Conservation (phyloP, 37 sponge, comb jelly and placozoan species). For the Eunapius fragilis region DNA sequence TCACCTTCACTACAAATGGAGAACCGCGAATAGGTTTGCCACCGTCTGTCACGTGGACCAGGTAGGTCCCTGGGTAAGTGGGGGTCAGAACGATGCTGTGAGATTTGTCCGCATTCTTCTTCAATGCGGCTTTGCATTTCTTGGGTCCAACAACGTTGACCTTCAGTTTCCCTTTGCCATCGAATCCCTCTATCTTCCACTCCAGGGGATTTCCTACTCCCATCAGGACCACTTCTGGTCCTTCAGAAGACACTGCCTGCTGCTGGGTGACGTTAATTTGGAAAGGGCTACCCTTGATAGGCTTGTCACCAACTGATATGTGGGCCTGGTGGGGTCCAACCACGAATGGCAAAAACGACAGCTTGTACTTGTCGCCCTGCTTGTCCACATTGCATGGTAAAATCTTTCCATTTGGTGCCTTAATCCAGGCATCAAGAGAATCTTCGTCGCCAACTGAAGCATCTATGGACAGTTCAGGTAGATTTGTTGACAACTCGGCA, state of each 20-base stretch:
- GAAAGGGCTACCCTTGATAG: conserved; percentile 30
- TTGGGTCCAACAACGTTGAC: neutral
- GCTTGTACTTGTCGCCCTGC: conserved; percentile 10
- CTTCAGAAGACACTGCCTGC: neutral
- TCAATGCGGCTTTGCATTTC: neutral
- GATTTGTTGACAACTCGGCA: neutral
- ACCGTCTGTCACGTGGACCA: neutral
- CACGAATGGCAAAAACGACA: conserved; percentile 1
- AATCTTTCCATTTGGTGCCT: conserved; percentile 2
- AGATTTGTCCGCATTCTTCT: neutral
- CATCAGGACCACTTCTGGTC: neutral
- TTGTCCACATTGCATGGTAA: neutral
- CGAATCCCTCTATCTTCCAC: neutral
- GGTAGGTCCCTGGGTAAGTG: conserved; percentile 4
- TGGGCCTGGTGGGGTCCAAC: conserved; percentile 2
- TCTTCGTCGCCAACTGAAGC: neutral
- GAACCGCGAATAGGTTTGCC: conserved; percentile 26
- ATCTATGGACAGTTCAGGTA: neutral
- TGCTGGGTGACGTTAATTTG: conserved; percentile 15
- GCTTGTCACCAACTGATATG: conserved; percentile 23
- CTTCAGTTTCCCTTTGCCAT: neutral
- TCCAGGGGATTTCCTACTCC: neutral
- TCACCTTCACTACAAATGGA: conserved; percentile 25
- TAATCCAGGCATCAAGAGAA: neutral
- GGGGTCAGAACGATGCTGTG: neutral